Evolutionary conservation across 1,140 invertebrate genomes (phyloP), one percentile per base, ranked within the genome.

Genomic region (Zeugodacus cucurbitae): DNA sequence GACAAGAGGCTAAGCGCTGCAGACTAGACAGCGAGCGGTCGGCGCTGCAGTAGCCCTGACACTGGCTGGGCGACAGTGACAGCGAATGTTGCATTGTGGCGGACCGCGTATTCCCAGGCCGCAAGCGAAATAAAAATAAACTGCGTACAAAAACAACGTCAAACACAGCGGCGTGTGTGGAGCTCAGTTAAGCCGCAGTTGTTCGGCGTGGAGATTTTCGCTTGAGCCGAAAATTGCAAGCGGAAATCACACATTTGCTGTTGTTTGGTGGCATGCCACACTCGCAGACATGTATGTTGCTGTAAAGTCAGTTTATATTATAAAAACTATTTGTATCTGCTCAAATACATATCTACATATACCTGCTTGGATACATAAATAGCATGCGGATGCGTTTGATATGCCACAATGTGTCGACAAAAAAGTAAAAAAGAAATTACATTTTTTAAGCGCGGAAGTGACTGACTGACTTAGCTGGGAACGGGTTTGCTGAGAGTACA

Each of bases 361-460:
- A 14, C 5, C 22, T 11, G 22, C 2, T 29, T 26, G 48, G 37
- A 0, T n/a, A 54, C 44, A 82, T 48, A 82, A 82, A 82, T 82
- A 82, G 74, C 41, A 82, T 82, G 74, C 74, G 74, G 74, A 82
- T 82, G 74, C 74, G 41, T 82, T 82, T 82, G 74, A 82, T 82
- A 48, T 54, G 74, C 41, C 74, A 48, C 74, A 48, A 29, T 48
- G 41, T 26, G n/a, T 82, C 22, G 11, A 26, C 74, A 48, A 48
- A 82, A 44, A 82, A 48, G n/a, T 11, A 82, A 48, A 82, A 82
- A 74, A 41, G 6, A 34, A 62, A 32, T 14, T 14, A 54, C 14
- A 4, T 22, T 74, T 26, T 7, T 20, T 26, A 82, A 82, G 74
- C 22, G n/a, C 74, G 74, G 74, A 82, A 82, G 41, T 82, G 41